Evolutionary conservation across 2,113 vertebrate genomes (phyloP).

Genomic region (Chlamydotis undulata): DNA sequence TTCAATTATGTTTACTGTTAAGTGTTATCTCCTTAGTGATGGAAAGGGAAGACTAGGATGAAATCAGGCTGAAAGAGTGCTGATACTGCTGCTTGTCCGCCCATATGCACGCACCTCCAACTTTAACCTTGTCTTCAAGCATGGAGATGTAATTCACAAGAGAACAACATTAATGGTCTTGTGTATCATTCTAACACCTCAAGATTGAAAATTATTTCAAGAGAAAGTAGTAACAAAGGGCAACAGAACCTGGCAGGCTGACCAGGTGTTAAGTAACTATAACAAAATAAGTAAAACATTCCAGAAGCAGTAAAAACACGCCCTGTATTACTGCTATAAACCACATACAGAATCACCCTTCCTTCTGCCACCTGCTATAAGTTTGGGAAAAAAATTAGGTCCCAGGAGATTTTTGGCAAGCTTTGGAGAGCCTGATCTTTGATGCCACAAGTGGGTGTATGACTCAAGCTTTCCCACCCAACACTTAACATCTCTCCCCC

Average conservation of each 20-base stretch:
- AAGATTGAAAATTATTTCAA: neutral
- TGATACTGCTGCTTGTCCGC: neutral
- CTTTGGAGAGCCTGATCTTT: neutral
- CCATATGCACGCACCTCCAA: neutral
- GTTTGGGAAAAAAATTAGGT: neutral
- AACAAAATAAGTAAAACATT: neutral
- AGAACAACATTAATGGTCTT: neutral
- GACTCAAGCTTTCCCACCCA: neutral
- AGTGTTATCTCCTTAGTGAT: neutral
- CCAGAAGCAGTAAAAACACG: neutral
- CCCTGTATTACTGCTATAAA: neutral
- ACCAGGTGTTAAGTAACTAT: neutral
- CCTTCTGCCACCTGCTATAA: neutral
- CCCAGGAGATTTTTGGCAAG: neutral
- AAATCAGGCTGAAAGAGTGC: neutral
- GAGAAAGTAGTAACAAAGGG: neutral
- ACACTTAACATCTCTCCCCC: neutral
- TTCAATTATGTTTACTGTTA: neutral
- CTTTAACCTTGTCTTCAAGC: neutral
- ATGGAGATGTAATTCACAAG: neutral
- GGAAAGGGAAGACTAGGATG: neutral
- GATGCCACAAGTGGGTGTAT: neutral
- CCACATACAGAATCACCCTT: neutral
- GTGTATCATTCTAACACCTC: neutral
- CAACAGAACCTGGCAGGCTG: neutral